Evolutionary conservation across 2,888 invertebrate genomes (phyloP).

Genomic region (Acheta domesticus): DNA sequence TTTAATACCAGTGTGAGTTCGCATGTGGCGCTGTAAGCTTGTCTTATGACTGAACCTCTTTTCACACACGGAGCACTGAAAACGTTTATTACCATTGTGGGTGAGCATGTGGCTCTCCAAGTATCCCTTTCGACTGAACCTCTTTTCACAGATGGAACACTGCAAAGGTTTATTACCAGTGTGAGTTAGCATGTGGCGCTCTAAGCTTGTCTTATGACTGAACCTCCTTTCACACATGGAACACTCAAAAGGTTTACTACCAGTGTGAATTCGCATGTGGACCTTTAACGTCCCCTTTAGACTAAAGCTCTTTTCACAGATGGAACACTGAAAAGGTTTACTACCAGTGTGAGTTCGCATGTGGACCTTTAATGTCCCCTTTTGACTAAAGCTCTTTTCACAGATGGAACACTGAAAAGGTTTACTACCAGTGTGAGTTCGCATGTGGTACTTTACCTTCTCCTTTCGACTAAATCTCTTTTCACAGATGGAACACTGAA

Average conservation of each 20-base stretch:
- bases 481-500: background rate
- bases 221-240: background rate
- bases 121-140: background rate
- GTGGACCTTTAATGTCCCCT: too few species aligned
- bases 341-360: too few species aligned
- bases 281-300: too few species aligned
- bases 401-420: too few species aligned
- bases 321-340: too few species aligned
- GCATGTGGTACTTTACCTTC: background rate
- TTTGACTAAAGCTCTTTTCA: too few species aligned
- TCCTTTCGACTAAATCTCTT: background rate
- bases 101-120: background rate
- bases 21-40: background rate
- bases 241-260: slow-evolving; percentile 27
- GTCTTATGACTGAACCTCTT: background rate
- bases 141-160: slow-evolving; percentile 18
- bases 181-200: slow-evolving; percentile 18
- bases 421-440: slow-evolving; percentile 29
- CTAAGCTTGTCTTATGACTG: background rate
- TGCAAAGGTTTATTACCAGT: slow-evolving; percentile 25
- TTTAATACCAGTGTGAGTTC: too few species aligned
- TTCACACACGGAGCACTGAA: background rate
- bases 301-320: too few species aligned
- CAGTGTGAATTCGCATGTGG: too few species aligned
- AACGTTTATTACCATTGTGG: background rate